Base-by-base conservation (phyloP, 2,888 invertebrate species). In the Liodrosophila aerea region DNA sequence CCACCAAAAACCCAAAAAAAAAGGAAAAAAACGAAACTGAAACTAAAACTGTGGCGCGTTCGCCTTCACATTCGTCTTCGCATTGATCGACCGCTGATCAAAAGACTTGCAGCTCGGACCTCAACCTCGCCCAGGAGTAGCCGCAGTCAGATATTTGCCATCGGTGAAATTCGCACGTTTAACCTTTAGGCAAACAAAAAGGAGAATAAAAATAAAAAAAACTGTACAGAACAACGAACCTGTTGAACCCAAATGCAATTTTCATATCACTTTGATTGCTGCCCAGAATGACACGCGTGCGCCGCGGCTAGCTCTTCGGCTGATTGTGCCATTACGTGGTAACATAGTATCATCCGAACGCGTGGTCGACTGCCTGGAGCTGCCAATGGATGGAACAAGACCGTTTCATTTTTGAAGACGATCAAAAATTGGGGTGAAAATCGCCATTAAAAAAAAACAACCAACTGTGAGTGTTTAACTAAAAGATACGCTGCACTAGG, bases 261-360 rank as follows among this genome's bases (percentile, higher is more conserved):
- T 87, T 87, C 88, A 76, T 69, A 85, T 87, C 88, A 88, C 88
- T 87, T 88, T 87, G 88, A 87, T 87, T 87, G 83, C 82, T 74
- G 80, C 74, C 73, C 86, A 62, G 82, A 85, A 80, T 81, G 80
- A 81, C 81, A 81, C 81, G 81, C 81, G 81, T 81, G 85, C 78
- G 85, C 85, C 78, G 67, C 27, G 40, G 61, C 53, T 68, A 75
- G 83, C 72, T 84, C 80, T 59, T 36, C 50, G 16, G n/a, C 50
- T 45, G 70, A 70, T 70, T 66, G 73, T 76, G 63, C 60, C 72
- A 67, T 58, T 70, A 73, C 64, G 58, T 1, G 47, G 46, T 53
- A n/a, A n/a, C n/a, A n/a, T n/a, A 68, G 22, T 22, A 22, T 22
- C 22, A 5, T 22, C 63, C 30, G 63, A 66, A 73, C 76, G 73